Conservation (phyloP, 2,113 vertebrate genomes). For the Scortum barcoo region DNA sequence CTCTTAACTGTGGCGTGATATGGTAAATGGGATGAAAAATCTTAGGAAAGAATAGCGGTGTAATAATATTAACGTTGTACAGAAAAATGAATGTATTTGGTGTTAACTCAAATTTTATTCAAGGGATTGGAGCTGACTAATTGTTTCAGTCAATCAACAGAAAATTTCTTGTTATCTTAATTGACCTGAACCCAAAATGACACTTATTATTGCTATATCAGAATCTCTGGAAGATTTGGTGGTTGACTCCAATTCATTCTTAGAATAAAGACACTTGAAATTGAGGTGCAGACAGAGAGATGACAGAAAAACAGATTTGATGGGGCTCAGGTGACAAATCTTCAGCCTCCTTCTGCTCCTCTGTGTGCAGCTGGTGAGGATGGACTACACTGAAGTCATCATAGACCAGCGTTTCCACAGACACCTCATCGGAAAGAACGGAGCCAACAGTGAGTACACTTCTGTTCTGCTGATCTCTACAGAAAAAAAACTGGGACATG, state of each 20-base stretch:
- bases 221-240: too few species aligned
- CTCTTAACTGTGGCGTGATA: too few species aligned
- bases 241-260: background rate
- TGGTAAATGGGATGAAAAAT: too few species aligned
- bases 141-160: background rate
- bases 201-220: background rate
- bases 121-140: background rate
- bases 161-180: too few species aligned
- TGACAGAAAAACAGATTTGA: background rate
- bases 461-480: background rate
- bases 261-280: background rate
- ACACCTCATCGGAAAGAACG: conserved; percentile 87
- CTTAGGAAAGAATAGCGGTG: too few species aligned
- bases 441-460: conserved; percentile 84
- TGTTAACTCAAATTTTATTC: background rate
- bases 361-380: conserved; percentile 82
- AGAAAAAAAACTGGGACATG: conserved; percentile 2
- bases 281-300: background rate
- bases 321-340: background rate
- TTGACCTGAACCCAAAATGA: background rate
- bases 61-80: background rate
- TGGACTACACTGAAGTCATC: conserved; percentile 88
- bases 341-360: background rate
- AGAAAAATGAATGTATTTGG: background rate
- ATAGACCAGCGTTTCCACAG: conserved; percentile 87